Percentiles rank a stretch among this genome's conserved stretches.
Conservation (phyloP, 1,140 invertebrate genomes). For the Melipona quadrifasciata region DNA sequence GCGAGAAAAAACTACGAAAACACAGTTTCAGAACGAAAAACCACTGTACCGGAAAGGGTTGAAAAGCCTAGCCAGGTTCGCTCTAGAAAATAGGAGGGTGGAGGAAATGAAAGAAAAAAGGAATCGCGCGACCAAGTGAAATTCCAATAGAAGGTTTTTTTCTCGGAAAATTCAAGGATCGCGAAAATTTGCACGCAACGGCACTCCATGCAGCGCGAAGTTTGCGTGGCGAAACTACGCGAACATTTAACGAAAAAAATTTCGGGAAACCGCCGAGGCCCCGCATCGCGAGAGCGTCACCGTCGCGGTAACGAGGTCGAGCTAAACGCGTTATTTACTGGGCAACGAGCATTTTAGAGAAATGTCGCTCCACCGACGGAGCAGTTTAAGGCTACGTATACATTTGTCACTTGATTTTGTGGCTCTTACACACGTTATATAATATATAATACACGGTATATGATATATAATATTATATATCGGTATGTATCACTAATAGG, state of each 20-base stretch:
- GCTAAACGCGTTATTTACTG: conserved; percentile 1
- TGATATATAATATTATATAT: too few species aligned
- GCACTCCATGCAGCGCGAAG: background rate
- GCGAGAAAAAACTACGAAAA: too few species aligned
- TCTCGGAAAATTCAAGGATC: background rate
- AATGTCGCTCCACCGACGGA: background rate
- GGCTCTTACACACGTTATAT: too few species aligned
- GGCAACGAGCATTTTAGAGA: background rate
- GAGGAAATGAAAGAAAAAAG: background rate
- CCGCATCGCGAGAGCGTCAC: background rate
- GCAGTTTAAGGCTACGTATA: background rate
- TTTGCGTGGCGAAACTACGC: conserved; percentile 3
- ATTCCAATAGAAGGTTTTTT: background rate
- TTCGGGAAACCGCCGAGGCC: background rate
- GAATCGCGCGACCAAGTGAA: background rate
- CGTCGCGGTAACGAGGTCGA: conserved; percentile 8
- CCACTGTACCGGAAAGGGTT: background rate
- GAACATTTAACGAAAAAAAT: conserved; percentile 20
- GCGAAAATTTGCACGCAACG: background rate
- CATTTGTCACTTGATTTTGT: too few species aligned
- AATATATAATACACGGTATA: too few species aligned
- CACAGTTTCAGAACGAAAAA: too few species aligned
- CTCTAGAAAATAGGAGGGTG: background rate
- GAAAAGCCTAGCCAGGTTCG: background rate
- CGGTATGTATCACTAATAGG: too few species aligned